A percentile compares a stretch with the other conserved stretches of the same genome.
phyloP scores from a whole-genome alignment of 2,113 vertebrate genomes.

The Macroglossus sobrinus region DNA sequence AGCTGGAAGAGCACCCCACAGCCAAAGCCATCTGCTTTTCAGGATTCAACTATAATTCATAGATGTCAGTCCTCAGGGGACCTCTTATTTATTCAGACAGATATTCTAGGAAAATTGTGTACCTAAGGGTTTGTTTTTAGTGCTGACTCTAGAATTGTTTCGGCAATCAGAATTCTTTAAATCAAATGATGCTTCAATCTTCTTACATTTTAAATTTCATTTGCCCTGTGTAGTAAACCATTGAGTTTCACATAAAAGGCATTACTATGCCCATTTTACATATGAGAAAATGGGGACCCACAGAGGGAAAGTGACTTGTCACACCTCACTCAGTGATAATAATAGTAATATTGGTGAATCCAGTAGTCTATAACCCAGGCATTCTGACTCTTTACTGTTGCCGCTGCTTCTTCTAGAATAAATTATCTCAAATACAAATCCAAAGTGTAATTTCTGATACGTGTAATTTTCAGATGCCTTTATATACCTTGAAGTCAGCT shows the following conservation, averaged over 20 bases:
- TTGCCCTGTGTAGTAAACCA: background rate
- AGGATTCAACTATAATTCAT: background rate
- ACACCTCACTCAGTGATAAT: background rate
- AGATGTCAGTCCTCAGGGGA: background rate
- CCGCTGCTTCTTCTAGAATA: background rate
- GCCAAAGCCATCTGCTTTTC: background rate
- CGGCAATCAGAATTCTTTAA: background rate
- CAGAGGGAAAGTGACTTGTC: background rate
- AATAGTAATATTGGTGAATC: background rate
- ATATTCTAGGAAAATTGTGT: background rate
- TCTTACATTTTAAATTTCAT: background rate
- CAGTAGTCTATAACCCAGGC: background rate
- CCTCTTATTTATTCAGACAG: background rate
- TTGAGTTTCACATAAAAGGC: background rate
- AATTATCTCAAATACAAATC: background rate
- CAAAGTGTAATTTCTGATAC: background rate
- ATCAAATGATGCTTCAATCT: background rate
- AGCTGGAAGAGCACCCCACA: background rate
- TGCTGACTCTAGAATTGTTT: background rate
- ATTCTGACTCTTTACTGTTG: background rate
- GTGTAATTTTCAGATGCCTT: background rate
- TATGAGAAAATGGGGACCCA: background rate
- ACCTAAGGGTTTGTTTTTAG: background rate
- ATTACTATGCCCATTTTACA: background rate
- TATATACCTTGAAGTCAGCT: background rate